phyloP scores from a whole-genome alignment of 2,888 invertebrate genomes.

The Campoletis raptor region DNA sequence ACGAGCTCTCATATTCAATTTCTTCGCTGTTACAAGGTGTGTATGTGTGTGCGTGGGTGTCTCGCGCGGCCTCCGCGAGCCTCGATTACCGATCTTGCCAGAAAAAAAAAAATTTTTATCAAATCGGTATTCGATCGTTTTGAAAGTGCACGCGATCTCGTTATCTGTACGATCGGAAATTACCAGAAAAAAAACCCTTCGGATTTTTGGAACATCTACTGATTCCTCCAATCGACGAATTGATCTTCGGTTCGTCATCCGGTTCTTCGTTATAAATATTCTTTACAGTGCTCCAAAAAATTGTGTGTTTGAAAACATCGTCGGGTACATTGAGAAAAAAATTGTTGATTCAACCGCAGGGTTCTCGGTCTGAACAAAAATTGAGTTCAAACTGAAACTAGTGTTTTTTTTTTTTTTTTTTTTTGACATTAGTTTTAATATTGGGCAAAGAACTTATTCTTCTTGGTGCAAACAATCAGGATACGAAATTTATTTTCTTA shows the following conservation, averaged over 20 bases:
- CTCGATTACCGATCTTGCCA: slow-evolving; percentile 12
- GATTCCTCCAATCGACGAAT: background rate
- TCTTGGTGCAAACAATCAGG: background rate
- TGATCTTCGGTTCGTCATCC: background rate
- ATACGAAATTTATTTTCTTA: background rate
- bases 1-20: slow-evolving; percentile 29
- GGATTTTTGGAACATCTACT: background rate
- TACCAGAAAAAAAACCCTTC: background rate
- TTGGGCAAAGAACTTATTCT: no score
- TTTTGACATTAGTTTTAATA: no score
- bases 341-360: no score
- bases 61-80: background rate
- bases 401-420: no score
- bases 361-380: no score
- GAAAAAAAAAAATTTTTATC: background rate
- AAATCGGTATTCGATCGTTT: slow-evolving; percentile 15
- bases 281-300: background rate
- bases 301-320: background rate
- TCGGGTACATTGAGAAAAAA: no score
- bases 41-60: slow-evolving; percentile 23
- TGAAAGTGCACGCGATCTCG: background rate
- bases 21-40: slow-evolving; percentile 9
- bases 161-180: background rate
- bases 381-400: no score
- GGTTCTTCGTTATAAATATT: background rate